phyloP scores from a whole-genome alignment of 2,797 vertebrate species.

The Champsocephalus esox region DNA sequence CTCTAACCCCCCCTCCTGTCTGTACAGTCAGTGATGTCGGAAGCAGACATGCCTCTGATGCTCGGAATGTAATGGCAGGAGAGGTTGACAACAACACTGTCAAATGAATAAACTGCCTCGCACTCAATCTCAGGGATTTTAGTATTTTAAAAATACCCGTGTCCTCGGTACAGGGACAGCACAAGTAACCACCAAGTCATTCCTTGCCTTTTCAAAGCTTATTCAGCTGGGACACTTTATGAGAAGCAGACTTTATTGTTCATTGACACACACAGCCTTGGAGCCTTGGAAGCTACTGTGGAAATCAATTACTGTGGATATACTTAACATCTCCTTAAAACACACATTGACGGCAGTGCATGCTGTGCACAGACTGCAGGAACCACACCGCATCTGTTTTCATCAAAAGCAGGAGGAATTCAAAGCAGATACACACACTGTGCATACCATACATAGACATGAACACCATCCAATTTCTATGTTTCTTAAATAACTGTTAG shows the following conservation, averaged over 20 bases:
- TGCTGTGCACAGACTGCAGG: slow-evolving; percentile 24
- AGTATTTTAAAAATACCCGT: neutral
- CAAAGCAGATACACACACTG: neutral
- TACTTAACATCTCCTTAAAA: slow-evolving; percentile 42
- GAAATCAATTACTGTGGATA: slow-evolving; percentile 50
- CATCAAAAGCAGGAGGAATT: slow-evolving; percentile 13
- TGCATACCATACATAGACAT: neutral
- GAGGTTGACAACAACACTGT: slow-evolving; percentile 54
- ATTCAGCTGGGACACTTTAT: slow-evolving; percentile 42
- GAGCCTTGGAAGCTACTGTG: slow-evolving; percentile 27
- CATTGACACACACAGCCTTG: slow-evolving; percentile 17
- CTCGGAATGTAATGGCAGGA: slow-evolving; percentile 56
- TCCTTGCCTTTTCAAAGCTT: slow-evolving; percentile 31
- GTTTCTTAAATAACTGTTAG: neutral
- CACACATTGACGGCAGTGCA: neutral
- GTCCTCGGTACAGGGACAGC: slow-evolving; percentile 8
- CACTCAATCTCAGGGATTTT: slow-evolving; percentile 1
- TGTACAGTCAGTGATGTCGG: slow-evolving; percentile 53
- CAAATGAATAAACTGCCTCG: slow-evolving; percentile 36
- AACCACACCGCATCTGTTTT: slow-evolving; percentile 18
- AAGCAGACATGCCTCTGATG: slow-evolving; percentile 62
- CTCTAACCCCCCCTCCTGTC: slow-evolving; percentile 56
- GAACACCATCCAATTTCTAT: neutral
- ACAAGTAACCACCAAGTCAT: neutral
- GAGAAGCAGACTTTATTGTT: slow-evolving; percentile 23